Percentiles rank a stretch among this genome's conserved stretches.
Conservation (phyloP, 2,888 invertebrate species). For the Achlya flavicornis region DNA sequence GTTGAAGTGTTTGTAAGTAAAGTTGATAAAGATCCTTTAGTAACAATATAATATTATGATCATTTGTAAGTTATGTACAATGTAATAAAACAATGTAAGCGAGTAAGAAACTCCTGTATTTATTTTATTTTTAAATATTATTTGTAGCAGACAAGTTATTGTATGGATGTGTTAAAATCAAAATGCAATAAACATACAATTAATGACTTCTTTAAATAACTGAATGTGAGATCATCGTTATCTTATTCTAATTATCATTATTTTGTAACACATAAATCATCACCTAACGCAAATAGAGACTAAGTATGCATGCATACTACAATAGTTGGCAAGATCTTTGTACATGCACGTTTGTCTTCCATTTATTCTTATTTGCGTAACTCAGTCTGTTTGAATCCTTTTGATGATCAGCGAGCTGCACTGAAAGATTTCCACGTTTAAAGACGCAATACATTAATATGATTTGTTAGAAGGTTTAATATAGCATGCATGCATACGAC, state of each 20-base stretch:
- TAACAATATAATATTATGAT: slow-evolving; percentile 79
- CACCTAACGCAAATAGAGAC: slow-evolving; percentile 31
- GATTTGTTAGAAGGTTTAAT: slow-evolving; percentile 61
- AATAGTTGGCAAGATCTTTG: slow-evolving; percentile 77
- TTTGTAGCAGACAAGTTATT: slow-evolving; percentile 4
- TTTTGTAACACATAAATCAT: slow-evolving; percentile 25
- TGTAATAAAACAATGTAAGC: slow-evolving; percentile 17
- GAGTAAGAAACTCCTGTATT: slow-evolving; percentile 11
- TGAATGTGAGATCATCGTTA: slow-evolving; percentile 76
- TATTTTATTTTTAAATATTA: background rate
- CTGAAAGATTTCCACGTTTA: slow-evolving; percentile 77
- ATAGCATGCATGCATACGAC: slow-evolving; percentile 71
- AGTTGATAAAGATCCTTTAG: slow-evolving; percentile 90
- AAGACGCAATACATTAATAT: slow-evolving; percentile 53
- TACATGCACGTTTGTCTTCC: slow-evolving; percentile 61
- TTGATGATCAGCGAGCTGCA: slow-evolving; percentile 69
- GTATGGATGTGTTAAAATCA: slow-evolving; percentile 11
- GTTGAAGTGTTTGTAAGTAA: slow-evolving; percentile 88
- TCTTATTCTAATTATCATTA: slow-evolving; percentile 38
- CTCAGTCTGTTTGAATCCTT: slow-evolving; percentile 56
- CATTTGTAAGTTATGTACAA: slow-evolving; percentile 13
- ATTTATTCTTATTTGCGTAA: slow-evolving; percentile 55
- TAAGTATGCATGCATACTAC: slow-evolving; percentile 48
- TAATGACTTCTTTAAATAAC: slow-evolving; percentile 38
- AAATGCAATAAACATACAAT: slow-evolving; percentile 24